phyloP scores from a whole-genome alignment of 2,113 vertebrate genomes.

The Otolemur garnettii region DNA sequence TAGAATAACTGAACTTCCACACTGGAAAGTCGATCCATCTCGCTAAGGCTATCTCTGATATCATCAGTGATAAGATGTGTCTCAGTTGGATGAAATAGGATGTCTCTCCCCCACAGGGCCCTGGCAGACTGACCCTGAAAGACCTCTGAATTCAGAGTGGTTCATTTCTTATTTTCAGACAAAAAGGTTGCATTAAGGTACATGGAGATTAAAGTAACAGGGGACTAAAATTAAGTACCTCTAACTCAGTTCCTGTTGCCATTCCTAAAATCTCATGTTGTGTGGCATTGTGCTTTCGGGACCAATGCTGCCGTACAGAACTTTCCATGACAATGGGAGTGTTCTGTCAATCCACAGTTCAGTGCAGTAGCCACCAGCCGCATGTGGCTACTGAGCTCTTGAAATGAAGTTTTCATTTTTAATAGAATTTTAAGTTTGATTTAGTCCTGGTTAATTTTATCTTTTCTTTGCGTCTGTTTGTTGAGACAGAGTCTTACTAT shows the following conservation, averaged over 20 bases:
- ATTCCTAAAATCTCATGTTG: background rate
- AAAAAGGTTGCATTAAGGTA: background rate
- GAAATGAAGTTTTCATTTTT: slow-evolving; percentile 16
- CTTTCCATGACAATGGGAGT: background rate
- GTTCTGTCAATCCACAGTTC: background rate
- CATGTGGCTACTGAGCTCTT: background rate
- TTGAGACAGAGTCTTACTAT: too few relatives aligned
- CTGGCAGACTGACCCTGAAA: slow-evolving; percentile 6
- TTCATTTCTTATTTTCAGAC: slow-evolving; percentile 18
- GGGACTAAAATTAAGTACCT: background rate
- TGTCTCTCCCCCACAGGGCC: background rate
- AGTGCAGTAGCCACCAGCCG: background rate
- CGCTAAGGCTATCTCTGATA: slow-evolving; percentile 2
- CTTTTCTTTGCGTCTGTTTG: too few relatives aligned
- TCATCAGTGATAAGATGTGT: background rate
- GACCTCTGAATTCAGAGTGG: slow-evolving; percentile 47
- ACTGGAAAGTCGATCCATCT: slow-evolving; percentile 43
- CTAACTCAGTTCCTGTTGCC: background rate
- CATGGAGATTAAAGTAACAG: background rate
- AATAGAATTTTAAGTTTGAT: background rate
- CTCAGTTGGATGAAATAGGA: background rate
- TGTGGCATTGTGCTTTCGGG: background rate
- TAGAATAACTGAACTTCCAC: slow-evolving; percentile 45
- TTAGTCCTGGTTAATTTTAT: background rate
- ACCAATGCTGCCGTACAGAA: fast-evolving